Percentiles rank a stretch among this genome's conserved stretches.
Evolutionary conservation across 2,888 invertebrate species (phyloP).

Genomic region (Atethmia centrago): DNA sequence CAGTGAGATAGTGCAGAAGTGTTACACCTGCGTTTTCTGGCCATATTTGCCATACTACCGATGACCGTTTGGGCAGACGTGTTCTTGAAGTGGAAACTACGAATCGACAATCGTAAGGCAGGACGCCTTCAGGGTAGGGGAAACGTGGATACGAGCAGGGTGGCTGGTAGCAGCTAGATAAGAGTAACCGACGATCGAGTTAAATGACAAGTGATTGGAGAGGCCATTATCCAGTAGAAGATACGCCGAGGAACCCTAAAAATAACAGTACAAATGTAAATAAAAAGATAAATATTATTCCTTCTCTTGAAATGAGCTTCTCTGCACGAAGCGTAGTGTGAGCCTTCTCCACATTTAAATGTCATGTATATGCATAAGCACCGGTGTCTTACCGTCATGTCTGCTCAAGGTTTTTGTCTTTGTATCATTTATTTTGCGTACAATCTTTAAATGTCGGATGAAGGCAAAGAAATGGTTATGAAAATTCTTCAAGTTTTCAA

Average conservation of each 20-base stretch:
- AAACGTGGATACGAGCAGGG: not conserved
- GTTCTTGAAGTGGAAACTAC: not conserved
- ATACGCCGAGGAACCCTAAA: not conserved
- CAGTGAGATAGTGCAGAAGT: slow-evolving; percentile 24
- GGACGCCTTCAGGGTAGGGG: not conserved
- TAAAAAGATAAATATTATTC: not conserved
- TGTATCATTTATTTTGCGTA: slow-evolving; percentile 27
- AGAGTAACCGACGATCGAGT: not conserved
- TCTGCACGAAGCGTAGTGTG: not conserved
- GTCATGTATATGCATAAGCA: slow-evolving; percentile 38
- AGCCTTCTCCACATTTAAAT: slow-evolving; percentile 33
- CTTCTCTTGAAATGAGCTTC: not conserved
- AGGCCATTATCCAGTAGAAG: not conserved
- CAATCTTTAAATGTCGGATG: slow-evolving; percentile 26
- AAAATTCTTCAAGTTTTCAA: slow-evolving; percentile 17
- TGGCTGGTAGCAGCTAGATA: not conserved
- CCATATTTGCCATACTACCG: too few relatives aligned
- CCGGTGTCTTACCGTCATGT: slow-evolving; percentile 18
- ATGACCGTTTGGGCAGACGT: not conserved
- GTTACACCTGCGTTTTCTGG: not conserved
- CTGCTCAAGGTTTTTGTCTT: slow-evolving; percentile 20
- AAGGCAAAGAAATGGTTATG: slow-evolving; percentile 25
- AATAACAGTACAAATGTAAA: not conserved
- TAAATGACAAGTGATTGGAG: not conserved
- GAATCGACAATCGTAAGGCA: not conserved